These are phyloP conservation scores for Bos javanicus DNA, from an alignment of 2,113 vertebrate species.

Conservation along the genomic window DNA sequence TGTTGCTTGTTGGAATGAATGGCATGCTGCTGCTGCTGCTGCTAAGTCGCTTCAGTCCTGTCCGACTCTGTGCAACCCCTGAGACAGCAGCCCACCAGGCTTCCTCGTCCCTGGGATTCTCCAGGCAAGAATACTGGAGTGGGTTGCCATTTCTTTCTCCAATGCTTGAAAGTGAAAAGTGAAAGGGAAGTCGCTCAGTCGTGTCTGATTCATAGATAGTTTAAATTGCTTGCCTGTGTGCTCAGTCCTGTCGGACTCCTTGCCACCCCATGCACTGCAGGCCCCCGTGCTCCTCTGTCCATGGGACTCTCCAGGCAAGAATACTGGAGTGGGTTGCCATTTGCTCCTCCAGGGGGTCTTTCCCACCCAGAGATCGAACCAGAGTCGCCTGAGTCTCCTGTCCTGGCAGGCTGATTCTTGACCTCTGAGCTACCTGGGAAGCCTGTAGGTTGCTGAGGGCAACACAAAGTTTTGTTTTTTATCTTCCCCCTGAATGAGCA, in stretches of 20 bases:
- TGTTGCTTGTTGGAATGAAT: conserved; percentile 30
- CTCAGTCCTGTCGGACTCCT: background rate
- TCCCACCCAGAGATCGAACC: background rate
- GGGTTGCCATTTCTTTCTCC: too few relatives aligned
- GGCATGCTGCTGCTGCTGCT: background rate
- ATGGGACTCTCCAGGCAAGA: background rate
- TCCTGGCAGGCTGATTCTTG: background rate
- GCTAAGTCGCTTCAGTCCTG: too few relatives aligned
- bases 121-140: too few relatives aligned
- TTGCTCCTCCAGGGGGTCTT: background rate
- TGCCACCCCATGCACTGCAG: background rate
- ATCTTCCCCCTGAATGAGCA: conserved; percentile 8
- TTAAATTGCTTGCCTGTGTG: background rate
- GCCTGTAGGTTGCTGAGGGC: background rate
- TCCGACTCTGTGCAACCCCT: too few relatives aligned
- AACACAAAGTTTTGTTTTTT: background rate
- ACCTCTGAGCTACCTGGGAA: background rate
- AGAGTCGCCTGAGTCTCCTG: background rate
- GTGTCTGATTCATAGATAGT: background rate
- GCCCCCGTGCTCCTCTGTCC: background rate
- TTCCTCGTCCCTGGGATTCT: too few relatives aligned
- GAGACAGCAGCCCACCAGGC: too few relatives aligned
- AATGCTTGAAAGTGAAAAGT: too few relatives aligned
- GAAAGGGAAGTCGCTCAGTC: too few relatives aligned
- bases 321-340: background rate